These are phyloP conservation scores for Pipistrellus pygmaeus DNA, from an alignment of 2,797 vertebrate species.

Conservation along the genomic window DNA sequence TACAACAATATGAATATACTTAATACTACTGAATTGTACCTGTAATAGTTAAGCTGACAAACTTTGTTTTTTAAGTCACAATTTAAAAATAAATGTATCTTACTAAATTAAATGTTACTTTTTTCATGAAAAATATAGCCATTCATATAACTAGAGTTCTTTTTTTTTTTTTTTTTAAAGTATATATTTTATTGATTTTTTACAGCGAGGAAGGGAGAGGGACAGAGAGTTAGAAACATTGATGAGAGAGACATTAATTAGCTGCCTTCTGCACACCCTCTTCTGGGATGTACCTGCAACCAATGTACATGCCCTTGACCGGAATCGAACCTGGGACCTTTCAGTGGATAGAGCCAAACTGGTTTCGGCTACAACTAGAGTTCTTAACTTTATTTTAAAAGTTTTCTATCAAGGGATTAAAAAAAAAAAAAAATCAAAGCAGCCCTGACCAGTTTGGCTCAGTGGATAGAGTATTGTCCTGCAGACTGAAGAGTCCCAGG, in stretches of 20 bases:
- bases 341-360: too few species aligned
- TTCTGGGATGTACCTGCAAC: too few species aligned
- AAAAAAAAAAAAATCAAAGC: neutral
- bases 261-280: too few species aligned
- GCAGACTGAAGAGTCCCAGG: too few species aligned
- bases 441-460: too few species aligned
- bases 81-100: neutral
- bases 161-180: neutral
- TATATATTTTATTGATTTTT: too few species aligned
- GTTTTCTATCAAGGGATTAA: neutral
- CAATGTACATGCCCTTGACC: too few species aligned
- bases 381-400: conserved; percentile 17
- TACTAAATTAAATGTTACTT: neutral
- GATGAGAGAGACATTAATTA: too few species aligned
- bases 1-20: neutral
- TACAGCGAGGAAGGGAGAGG: too few species aligned
- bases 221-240: too few species aligned
- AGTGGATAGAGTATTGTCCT: too few species aligned
- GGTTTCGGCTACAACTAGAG: neutral
- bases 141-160: conserved; percentile 12
- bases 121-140: neutral
- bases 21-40: neutral
- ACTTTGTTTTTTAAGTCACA: neutral
- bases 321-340: too few species aligned
- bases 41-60: neutral